Evolutionary conservation across 53 echinoderm and acorn worm species (phyloP), one percentile per base, ranked within the genome.

Genomic region (Antedon mediterranea): DNA sequence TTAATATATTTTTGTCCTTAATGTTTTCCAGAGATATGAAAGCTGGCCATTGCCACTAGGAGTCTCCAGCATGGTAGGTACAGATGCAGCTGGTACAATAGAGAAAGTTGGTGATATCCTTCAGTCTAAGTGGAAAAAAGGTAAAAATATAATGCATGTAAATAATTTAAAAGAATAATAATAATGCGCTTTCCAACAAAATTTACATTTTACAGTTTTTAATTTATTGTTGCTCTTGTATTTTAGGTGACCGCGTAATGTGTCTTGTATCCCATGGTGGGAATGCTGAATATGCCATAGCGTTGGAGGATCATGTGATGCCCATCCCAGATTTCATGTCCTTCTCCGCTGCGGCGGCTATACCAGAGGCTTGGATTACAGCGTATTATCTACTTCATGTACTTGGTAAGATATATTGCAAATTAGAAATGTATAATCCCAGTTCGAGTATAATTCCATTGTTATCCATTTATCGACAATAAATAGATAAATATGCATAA

Each of bases 361-460:
- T 98, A 26, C 92, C 98, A 37, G 98, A 98, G 80, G 98, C 88
- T 31, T 98, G 98, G 98, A 81, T 98, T 20, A 92, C 90, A 31
- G 92, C 98, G 20, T 98, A 87, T 32, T 92, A 98, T 75, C 76
- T 98, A 34, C 79, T 98, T 4, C 84, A 89, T 78, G 80, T 86
- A 43, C 84, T 98, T 7, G 92, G 98, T 92, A 80, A 78, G 75
- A 78, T n/a, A n/a, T n/a, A n/a, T 9, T 3, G n/a, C n/a, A n/a
- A n/a, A n/a, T n/a, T n/a, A n/a, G n/a, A n/a, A n/a, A n/a, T n/a
- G n/a, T n/a, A n/a, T n/a, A n/a, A n/a, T n/a, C n/a, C n/a, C n/a
- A n/a, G n/a, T n/a, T n/a, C n/a, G n/a, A n/a, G n/a, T n/a, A n/a
- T n/a, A n/a, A n/a, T n/a, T n/a, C n/a, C n/a, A n/a, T n/a, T n/a